Conservation (phyloP, 2,888 invertebrate genomes). For the Cataglyphis albicans region DNA sequence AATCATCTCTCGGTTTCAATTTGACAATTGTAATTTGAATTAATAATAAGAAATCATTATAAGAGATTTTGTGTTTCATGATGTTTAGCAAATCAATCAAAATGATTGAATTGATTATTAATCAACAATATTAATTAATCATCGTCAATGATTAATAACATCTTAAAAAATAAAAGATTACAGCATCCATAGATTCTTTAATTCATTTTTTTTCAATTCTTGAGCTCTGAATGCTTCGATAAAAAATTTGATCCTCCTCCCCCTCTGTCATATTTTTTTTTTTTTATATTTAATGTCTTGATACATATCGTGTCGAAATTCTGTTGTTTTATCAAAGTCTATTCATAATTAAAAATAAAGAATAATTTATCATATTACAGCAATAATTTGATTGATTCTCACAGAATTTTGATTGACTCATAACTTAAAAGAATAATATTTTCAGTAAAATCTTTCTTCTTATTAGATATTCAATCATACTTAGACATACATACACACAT, state of each 20-base stretch:
- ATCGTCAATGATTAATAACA: background rate
- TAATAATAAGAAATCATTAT: background rate
- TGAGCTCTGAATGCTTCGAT: background rate
- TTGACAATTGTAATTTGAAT: background rate
- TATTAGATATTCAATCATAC: background rate
- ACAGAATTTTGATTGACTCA: background rate
- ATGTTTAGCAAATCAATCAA: background rate
- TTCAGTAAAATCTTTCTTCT: background rate
- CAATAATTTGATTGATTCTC: background rate
- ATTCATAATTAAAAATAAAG: background rate
- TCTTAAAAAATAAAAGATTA: background rate
- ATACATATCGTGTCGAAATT: background rate
- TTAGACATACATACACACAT: background rate
- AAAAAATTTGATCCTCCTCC: background rate
- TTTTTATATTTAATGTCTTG: background rate
- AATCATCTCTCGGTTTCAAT: background rate
- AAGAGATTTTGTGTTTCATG: background rate
- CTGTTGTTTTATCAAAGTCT: background rate
- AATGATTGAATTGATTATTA: background rate
- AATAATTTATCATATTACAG: background rate
- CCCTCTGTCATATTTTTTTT: no score
- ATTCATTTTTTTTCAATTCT: background rate
- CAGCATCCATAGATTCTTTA: background rate
- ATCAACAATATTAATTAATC: background rate
- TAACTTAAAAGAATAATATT: background rate